These are phyloP conservation scores for Syndactyla subalaris DNA, from an alignment of 2,797 vertebrate genomes.

Conservation along the genomic window DNA sequence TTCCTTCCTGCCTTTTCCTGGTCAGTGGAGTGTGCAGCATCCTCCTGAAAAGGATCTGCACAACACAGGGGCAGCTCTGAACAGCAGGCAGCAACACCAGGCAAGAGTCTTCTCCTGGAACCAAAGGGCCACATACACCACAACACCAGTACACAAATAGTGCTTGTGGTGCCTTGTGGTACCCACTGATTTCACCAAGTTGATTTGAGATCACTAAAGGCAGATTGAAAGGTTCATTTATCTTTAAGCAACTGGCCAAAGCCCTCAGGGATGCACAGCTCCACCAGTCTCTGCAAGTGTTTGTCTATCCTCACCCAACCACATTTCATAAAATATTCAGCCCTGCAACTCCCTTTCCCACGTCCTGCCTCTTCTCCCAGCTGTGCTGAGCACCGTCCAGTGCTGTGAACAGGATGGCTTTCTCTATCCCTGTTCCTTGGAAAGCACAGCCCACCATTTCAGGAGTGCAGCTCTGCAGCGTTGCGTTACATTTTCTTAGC, in stretches of 20 bases:
- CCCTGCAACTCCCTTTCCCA: constrained; percentile 2
- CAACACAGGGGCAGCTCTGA: background rate
- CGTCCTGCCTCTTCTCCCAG: background rate
- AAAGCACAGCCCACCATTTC: background rate
- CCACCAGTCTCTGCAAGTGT: background rate
- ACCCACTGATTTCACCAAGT: background rate
- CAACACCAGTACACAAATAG: background rate
- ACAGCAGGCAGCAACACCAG: background rate
- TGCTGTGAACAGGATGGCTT: background rate
- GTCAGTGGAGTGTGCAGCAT: background rate
- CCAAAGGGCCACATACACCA: background rate
- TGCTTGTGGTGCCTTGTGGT: rapidly evolving
- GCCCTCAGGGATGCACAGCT: background rate
- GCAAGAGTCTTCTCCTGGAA: background rate
- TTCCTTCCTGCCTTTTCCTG: background rate
- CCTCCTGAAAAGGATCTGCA: background rate
- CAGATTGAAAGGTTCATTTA: background rate
- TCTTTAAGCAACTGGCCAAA: background rate
- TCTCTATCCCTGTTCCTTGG: background rate
- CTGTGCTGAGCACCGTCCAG: background rate
- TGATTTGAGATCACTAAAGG: background rate
- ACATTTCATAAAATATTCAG: background rate
- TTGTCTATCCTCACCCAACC: constrained; percentile 21
- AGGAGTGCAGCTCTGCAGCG: background rate
- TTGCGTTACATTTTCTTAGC: background rate